These are phyloP conservation scores for Montipora capitata DNA, from an alignment of 92 coral and sea anemone genomes.

Conservation along the genomic window DNA sequence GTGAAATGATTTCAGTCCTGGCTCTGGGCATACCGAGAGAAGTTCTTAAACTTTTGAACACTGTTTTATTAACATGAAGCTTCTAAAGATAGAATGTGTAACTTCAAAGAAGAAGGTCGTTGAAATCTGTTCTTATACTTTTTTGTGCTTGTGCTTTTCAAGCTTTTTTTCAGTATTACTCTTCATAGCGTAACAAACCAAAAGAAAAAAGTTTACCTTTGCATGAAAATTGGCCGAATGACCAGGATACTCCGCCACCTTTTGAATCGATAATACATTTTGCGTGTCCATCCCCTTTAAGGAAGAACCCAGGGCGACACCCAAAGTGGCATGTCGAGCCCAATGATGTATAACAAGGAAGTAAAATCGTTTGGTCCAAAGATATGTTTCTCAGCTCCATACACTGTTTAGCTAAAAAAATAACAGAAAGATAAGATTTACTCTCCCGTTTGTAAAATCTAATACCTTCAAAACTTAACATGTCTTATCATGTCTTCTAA, in stretches of 20 bases:
- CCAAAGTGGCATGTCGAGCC: constrained; percentile 63
- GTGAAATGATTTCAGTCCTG: too few relatives aligned
- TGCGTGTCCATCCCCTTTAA: constrained; percentile 37
- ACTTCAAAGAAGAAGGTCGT: too few relatives aligned
- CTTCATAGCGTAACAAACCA: not conserved
- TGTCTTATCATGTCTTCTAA: too few relatives aligned
- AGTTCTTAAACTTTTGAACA: too few relatives aligned
- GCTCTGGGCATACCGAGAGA: too few relatives aligned
- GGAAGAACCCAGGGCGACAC: constrained; percentile 44
- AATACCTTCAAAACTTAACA: too few relatives aligned
- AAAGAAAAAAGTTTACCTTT: constrained; percentile 45
- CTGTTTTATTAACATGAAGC: too few relatives aligned
- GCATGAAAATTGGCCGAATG: constrained; percentile 54
- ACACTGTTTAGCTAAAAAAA: constrained; percentile 51
- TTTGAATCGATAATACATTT: constrained; percentile 42
- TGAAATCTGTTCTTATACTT: too few relatives aligned
- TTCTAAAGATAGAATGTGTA: too few relatives aligned
- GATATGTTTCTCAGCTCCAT: constrained; percentile 3
- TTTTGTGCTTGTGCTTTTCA: too few relatives aligned
- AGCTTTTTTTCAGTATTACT: too few relatives aligned
- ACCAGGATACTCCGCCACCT: constrained; percentile 54
- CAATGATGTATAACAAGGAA: constrained; percentile 49
- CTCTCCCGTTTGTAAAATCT: too few relatives aligned
- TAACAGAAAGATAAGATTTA: not conserved
- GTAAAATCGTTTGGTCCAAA: constrained; percentile 9